Conservation (phyloP, 2,113 vertebrate species). For the Arizona elegans region DNA sequence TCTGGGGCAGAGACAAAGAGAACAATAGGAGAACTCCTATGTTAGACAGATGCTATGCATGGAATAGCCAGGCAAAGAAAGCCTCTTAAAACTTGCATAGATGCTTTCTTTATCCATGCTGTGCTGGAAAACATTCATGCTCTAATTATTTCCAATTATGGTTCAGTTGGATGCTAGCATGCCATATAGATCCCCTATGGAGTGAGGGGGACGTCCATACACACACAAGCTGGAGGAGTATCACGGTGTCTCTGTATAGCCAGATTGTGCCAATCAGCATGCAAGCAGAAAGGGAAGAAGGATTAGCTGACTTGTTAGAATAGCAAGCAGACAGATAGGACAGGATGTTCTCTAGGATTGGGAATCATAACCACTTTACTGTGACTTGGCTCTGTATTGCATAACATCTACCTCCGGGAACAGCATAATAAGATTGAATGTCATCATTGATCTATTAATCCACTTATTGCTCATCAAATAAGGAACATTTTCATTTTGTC, state of each 20-base stretch:
- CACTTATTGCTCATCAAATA: neutral
- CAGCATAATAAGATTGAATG: conserved; percentile 53
- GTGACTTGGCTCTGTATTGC: conserved; percentile 5
- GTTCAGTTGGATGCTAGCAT: conserved; percentile 44
- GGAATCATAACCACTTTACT: neutral
- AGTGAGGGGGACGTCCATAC: neutral
- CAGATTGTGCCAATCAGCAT: neutral
- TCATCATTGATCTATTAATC: conserved; percentile 46
- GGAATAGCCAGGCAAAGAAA: neutral
- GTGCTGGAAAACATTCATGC: conserved; percentile 50
- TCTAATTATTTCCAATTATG: conserved; percentile 72
- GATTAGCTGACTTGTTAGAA: neutral
- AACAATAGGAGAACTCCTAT: neutral
- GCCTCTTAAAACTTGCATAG: neutral
- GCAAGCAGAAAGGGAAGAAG: neutral
- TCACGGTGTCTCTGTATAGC: fast-evolving
- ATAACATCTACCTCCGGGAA: conserved; percentile 35
- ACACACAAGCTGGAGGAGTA: neutral
- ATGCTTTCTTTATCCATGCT: conserved; percentile 14
- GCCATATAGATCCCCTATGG: conserved; percentile 35
- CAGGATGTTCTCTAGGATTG: neutral
- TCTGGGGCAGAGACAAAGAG: neutral
- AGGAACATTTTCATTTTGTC: neutral
- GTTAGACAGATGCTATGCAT: neutral
- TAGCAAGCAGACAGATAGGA: neutral